Conservation (phyloP, 1,140 invertebrate genomes). For the Nasonia vitripennis region DNA sequence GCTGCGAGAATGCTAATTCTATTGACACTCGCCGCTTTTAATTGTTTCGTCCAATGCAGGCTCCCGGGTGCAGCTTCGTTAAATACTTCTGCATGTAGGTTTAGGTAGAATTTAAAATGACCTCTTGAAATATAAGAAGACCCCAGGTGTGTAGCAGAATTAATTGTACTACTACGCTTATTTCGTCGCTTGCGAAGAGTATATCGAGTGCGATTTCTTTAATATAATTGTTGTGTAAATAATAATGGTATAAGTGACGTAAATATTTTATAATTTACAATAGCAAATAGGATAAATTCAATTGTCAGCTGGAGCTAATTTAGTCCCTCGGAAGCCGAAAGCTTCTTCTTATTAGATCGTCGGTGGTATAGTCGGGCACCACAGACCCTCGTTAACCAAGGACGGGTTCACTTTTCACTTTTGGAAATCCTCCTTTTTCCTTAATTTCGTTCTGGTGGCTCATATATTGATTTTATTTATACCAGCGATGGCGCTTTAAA, state of each 20-base stretch:
- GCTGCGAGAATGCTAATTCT: slow-evolving; percentile 23
- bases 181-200: background rate
- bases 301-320: slow-evolving; percentile 16
- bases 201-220: background rate
- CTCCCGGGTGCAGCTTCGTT: background rate
- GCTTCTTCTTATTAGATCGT: slow-evolving; percentile 20
- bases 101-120: background rate
- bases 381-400: slow-evolving; percentile 24
- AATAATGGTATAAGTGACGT: too few species aligned
- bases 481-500: background rate
- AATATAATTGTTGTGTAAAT: background rate
- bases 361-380: background rate
- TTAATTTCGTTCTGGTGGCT: background rate
- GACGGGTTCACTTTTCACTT: background rate
- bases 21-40: slow-evolving; percentile 14
- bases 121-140: background rate
- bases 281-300: slow-evolving; percentile 11
- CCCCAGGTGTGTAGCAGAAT: background rate
- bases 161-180: background rate
- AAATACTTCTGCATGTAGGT: background rate
- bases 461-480: background rate
- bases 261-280: background rate
- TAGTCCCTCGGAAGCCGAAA: background rate
- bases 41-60: background rate
- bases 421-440: background rate